Conservation (phyloP, 2,888 invertebrate species). For the Syritta pipiens region DNA sequence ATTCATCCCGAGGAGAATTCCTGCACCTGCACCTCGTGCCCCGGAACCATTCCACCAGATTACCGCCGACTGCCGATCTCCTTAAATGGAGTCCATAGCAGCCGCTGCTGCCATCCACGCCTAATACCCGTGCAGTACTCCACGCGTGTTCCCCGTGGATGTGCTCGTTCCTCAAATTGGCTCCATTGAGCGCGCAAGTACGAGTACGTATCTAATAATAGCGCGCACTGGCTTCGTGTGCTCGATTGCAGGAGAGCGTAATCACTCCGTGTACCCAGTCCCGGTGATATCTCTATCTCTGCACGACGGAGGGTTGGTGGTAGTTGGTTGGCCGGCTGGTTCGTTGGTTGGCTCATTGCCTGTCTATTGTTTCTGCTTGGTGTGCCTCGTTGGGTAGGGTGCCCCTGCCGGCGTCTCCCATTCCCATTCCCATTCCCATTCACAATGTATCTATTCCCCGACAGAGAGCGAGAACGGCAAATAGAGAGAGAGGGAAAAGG, state of each 20-base stretch:
- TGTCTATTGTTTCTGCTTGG: constrained; percentile 16
- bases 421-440: constrained; percentile 9
- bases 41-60: neutral
- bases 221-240: constrained; percentile 25
- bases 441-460: constrained; percentile 45
- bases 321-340: constrained; percentile 5
- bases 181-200: constrained; percentile 61
- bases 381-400: neutral
- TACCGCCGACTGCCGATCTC: neutral
- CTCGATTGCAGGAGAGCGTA: constrained; percentile 38
- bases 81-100: too few relatives aligned
- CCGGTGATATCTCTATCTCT: constrained; percentile 33
- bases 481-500: constrained; percentile 29
- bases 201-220: constrained; percentile 57
- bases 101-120: too few relatives aligned
- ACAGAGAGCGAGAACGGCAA: too few relatives aligned
- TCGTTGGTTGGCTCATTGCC: constrained; percentile 15
- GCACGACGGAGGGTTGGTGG: constrained; percentile 41
- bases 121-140: neutral
- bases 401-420: neutral
- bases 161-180: constrained; percentile 20
- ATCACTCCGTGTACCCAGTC: constrained; percentile 29
- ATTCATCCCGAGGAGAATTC: too few relatives aligned
- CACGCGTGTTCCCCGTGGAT: constrained; percentile 32
- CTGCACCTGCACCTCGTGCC: neutral